Base-by-base conservation (phyloP, 2,888 invertebrate species). In the Lymantria dispar region DNA sequence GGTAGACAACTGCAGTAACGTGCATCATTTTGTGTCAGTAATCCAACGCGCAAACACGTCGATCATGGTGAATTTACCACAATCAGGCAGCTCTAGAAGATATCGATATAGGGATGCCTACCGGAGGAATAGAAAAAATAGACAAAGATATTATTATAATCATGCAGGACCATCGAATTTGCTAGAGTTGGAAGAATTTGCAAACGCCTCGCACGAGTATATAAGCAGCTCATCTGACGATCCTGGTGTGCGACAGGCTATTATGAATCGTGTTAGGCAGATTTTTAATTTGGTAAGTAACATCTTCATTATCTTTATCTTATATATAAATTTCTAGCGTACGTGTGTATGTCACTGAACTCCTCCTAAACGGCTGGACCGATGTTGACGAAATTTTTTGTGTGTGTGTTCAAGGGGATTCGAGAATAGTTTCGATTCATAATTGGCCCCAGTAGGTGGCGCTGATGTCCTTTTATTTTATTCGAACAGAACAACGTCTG, bases 261-360 rank as follows among this genome's bases (percentile, higher is more conserved):
- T 62, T 14, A 72, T 75, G 63, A 64, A 75, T 47, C 58, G 53
- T 10, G 45, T 70, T 2, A 63, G 75, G 13, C 58, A 68, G 37
- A 33, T 60, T 33, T 68, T 56, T 48, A 76, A 73, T 39, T 45
- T 75, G 60, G 75, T 74, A 54, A 68, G 61, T 42, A 44, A 8
- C 3, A 10, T 38, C 5, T 13, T 43, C 30, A 15, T 29, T 14
- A 36, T 8, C 9, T n/a, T 29, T 22, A 22, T n/a, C n/a, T n/a
- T n/a, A n/a, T n/a, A n/a, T n/a, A n/a, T n/a, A n/a, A n/a, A n/a
- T n/a, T n/a, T n/a, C n/a, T n/a, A n/a, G n/a, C n/a, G n/a, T 22
- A 22, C 22, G 22, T 22, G 22, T 2, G 2, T 22, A 22, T 22
- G 3, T 22, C 5, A 5, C 22, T 3, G 5, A 22, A 22, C 3